Base-by-base conservation (phyloP, 1,140 invertebrate species). In the Gyrodactylus bullatarudis region DNA sequence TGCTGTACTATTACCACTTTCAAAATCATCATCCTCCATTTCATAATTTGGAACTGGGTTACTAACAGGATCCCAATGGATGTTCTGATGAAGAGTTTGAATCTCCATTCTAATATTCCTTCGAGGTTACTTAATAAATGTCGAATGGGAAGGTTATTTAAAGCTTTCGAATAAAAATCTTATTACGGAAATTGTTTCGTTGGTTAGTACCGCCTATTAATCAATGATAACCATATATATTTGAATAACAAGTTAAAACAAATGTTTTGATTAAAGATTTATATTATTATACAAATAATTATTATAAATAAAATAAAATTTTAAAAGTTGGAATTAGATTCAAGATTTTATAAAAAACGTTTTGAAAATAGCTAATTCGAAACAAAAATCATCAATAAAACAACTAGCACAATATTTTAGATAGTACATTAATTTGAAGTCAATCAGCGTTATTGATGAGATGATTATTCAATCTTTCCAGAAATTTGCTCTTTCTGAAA, bases 11-110 rank as follows among this genome's bases (percentile, higher is more conserved):
- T 73, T 26, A 21, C 72, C 72, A 68, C 34, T 23, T 26, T 73
- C 72, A 23, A 73, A 73, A 20, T 73, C 72, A 26, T 73, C 72
- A 23, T 73, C 72, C 1, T 69, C 72, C 21, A 21, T 71, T 20
- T 23, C 21, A 71, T 25, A 71, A 1, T 25, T 26, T 23, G 21
- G 21, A 21, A 23, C 25, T 68, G 19, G 19, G 27, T 68, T 69
- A 1, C 24, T 2, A 54, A 54, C 34, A 8, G 34, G 34, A 22
- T 73, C 72, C 72, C 72, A 73, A 20, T 73, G 21, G 2, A 73
- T 73, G 26, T 71, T 71, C 26, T 71, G 70, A 23, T 71, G 70
- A 26, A 71, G 21, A 25, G 21, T 71, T 71, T 71, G 70, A 71
- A 71, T 71, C 21, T 71, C 70, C 70, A 71, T 71, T n/a, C n/a